phyloP scores from a whole-genome alignment of 1,140 invertebrate genomes.

The Stenopsyche tienmushanensis region DNA sequence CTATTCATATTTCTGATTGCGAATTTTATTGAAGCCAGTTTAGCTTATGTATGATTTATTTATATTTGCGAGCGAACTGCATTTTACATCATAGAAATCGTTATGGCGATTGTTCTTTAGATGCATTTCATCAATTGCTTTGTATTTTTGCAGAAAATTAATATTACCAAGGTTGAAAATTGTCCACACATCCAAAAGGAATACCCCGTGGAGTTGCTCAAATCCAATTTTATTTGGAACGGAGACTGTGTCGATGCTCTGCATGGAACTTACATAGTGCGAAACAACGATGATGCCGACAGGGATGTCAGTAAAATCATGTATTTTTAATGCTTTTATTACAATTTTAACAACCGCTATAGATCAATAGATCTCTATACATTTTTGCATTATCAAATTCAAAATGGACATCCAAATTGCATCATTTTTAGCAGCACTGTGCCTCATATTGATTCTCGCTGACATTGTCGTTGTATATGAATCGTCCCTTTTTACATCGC shows the following conservation, averaged over 20 bases:
- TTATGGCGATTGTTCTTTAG: background rate
- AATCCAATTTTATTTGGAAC: background rate
- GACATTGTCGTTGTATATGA: too few relatives aligned
- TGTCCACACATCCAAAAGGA: conserved; percentile 2
- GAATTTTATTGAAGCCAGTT: too few relatives aligned
- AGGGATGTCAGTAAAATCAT: conserved; percentile 14
- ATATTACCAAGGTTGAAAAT: conserved; percentile 2
- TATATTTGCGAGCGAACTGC: too few relatives aligned
- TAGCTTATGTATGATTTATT: too few relatives aligned
- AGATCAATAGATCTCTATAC: too few relatives aligned
- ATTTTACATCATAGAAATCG: too few relatives aligned
- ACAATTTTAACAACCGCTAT: too few relatives aligned
- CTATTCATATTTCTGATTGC: too few relatives aligned
- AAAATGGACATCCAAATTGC: background rate
- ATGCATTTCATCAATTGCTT: background rate
- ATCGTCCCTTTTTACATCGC: too few relatives aligned
- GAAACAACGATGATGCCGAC: conserved; percentile 6
- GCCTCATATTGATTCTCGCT: too few relatives aligned
- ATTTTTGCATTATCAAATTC: conserved; percentile 1
- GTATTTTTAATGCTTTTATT: too few relatives aligned
- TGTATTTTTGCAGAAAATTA: conserved; percentile 14
- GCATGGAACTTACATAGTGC: conserved; percentile 2
- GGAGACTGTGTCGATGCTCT: background rate
- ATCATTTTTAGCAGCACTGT: conserved; percentile 1
- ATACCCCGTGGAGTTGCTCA: conserved; percentile 1